Base-by-base conservation (phyloP, 2,888 invertebrate species). In the Spisula subtruncata region DNA sequence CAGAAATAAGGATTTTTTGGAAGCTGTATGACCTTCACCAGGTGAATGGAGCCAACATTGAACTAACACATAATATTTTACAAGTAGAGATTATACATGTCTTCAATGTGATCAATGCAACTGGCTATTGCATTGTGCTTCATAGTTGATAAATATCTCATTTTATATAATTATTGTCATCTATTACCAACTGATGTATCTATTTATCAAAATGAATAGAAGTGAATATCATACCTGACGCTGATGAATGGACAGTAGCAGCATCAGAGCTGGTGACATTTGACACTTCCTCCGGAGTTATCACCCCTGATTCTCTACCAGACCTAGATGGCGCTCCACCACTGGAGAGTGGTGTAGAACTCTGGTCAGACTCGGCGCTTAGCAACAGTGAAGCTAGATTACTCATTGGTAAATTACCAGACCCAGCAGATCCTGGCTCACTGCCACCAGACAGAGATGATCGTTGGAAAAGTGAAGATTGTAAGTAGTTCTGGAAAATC, bases 211-310 rank as follows among this genome's bases (percentile, higher is more conserved):
- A 41, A 41, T 41, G 41, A 41, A 41, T 41, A 41, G 41, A 41
- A 41, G 8, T 41, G 41, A 60, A 60, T 18, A 75, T 60, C 83
- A 41, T 25, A 94, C 94, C 94, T 86, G 95, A 94, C 6, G 93
- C 92, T 66, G 95, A 94, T 0, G 95, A 95, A 81, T 94, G 94
- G 16, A 95, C 93, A 75, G 95, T 95, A 81, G 94, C 94, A 54
- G 94, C 94, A 93, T 94, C 94, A 29, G 95, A 94, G 86, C 94
- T 95, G 35, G 95, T 95, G 71, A 95, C 93, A 83, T 94, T 94
- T 0, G 95, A 95, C 0, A 94, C 90, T 71, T 94, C 94, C 83
- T 95, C 95, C 48, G 95, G 95, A 35, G 95, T 94, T 56, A 95
- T 94, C 84, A 89, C 89, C 20, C 91, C 92, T 80, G 90, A 83